Conservation (phyloP, 2,113 vertebrate genomes). For the Dascyllus trimaculatus region DNA sequence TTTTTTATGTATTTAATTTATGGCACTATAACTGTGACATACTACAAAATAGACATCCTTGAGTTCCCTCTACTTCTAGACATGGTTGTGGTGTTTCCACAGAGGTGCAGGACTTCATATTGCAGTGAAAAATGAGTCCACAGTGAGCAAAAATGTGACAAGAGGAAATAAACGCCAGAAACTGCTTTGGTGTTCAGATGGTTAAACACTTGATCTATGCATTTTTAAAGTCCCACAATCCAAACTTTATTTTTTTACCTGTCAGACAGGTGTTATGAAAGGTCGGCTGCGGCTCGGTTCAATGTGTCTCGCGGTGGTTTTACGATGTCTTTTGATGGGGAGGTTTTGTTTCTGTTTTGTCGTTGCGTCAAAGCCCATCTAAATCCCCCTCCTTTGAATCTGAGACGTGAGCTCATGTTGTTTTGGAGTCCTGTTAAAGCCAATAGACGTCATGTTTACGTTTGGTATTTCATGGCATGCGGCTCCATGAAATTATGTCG, state of each 20-base stretch:
- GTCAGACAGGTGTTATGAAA: neutral
- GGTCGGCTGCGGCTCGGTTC: neutral
- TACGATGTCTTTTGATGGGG: neutral
- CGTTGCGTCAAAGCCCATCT: slow-evolving; percentile 7
- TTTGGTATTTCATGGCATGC: neutral
- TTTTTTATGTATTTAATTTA: too few relatives aligned
- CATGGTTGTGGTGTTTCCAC: too few relatives aligned
- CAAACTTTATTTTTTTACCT: neutral
- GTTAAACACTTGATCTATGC: neutral
- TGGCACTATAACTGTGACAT: too few relatives aligned
- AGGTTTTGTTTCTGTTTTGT: slow-evolving; percentile 14
- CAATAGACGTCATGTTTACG: slow-evolving; percentile 10
- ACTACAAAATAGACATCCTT: too few relatives aligned
- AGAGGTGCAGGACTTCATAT: too few relatives aligned
- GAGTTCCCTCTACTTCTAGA: too few relatives aligned
- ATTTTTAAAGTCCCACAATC: neutral
- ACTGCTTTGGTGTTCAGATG: too few relatives aligned
- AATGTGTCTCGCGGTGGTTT: slow-evolving; percentile 15
- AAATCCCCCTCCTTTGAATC: neutral
- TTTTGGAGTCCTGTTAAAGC: slow-evolving; percentile 27
- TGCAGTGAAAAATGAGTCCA: too few relatives aligned
- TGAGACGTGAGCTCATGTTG: slow-evolving; percentile 28
- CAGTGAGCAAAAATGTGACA: too few relatives aligned
- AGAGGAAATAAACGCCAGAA: too few relatives aligned
- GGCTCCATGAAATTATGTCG: slow-evolving; percentile 10